Conservation (phyloP, 2,888 invertebrate genomes). For the Calameuta filiformis region DNA sequence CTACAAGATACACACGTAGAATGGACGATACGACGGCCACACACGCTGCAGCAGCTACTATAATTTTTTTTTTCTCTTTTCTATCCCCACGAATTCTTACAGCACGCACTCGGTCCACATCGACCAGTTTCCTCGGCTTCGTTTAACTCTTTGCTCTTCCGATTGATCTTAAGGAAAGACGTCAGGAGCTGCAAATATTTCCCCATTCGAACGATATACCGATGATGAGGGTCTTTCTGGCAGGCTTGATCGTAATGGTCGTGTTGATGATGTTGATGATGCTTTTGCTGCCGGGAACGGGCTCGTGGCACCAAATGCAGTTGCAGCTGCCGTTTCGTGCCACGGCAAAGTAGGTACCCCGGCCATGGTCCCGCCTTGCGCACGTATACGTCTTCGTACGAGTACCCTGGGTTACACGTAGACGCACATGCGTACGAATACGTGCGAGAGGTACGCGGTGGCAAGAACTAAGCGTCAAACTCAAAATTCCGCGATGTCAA, state of each 20-base stretch:
- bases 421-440: constrained; percentile 13
- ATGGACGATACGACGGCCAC: background rate
- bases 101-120: background rate
- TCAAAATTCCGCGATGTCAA: background rate
- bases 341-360: background rate
- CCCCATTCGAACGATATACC: background rate
- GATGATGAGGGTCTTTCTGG: background rate
- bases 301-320: constrained; percentile 55
- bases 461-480: background rate
- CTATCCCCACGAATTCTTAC: background rate
- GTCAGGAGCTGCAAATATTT: background rate
- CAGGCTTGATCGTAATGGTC: background rate
- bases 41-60: background rate
- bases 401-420: background rate
- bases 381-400: background rate
- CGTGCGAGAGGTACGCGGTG: constrained; percentile 13
- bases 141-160: background rate
- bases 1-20: background rate
- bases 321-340: constrained; percentile 54
- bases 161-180: background rate
- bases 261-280: constrained; percentile 11
- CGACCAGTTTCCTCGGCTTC: background rate
- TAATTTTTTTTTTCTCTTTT: background rate
- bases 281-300: constrained; percentile 35
- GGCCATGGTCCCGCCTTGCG: background rate